Evolutionary conservation across 2,888 invertebrate species (phyloP).

Genomic region (Xestia ashworthii): DNA sequence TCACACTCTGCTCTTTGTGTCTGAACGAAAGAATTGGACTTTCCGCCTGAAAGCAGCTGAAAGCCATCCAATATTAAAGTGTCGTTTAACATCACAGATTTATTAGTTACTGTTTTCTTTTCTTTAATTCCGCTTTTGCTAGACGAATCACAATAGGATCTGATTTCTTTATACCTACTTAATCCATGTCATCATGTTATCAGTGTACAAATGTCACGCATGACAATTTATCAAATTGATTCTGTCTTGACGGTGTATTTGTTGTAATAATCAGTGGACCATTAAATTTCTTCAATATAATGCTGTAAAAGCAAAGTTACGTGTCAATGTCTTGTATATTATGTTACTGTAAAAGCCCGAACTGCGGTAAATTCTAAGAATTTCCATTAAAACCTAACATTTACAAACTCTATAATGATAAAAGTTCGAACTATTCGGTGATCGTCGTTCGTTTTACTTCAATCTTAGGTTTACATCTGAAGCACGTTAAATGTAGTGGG

Average conservation of each 20-base stretch:
- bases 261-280: background rate
- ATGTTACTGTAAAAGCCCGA: background rate
- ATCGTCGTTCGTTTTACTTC: background rate
- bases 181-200: no score
- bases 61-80: slow-evolving; percentile 62
- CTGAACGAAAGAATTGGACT: slow-evolving; percentile 62
- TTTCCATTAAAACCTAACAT: background rate
- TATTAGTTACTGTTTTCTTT: slow-evolving; percentile 41
- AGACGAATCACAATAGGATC: background rate
- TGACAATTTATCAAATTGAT: background rate
- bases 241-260: background rate
- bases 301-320: background rate
- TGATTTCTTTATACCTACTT: background rate
- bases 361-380: background rate
- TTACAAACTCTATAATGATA: background rate
- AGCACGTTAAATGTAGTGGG: background rate
- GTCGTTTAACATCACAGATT: slow-evolving; percentile 50
- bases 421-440: background rate
- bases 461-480: background rate
- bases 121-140: slow-evolving; percentile 6
- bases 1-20: slow-evolving; percentile 63
- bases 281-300: background rate
- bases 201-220: background rate
- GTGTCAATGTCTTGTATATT: background rate
- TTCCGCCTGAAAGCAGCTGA: slow-evolving; percentile 50